Evolutionary conservation across 2,113 vertebrate genomes (phyloP), one percentile per base, ranked within the genome.

Genomic region (Mustela lutreola): DNA sequence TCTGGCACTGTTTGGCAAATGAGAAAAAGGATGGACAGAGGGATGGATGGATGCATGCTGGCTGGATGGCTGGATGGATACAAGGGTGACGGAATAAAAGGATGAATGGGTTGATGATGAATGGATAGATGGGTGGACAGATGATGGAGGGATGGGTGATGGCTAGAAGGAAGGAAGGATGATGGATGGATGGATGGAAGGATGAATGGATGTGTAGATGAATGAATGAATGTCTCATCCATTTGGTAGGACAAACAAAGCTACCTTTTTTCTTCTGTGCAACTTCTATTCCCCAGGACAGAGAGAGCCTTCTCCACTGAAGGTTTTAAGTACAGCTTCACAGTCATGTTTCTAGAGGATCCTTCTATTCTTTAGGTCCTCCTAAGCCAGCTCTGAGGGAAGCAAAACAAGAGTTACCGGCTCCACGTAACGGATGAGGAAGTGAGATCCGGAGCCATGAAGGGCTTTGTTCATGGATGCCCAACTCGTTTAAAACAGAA

Each of bases 321-420:
- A 83, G 12, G 16, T 10, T 10, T 62, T 48, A 62, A 56, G 26
- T 19, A 82, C 45, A 81, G 19, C 62, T 48, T n/a, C 36, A 36
- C 28, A 0, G 1, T 45, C 7, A 45, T 10, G 2, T 58, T 88
- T 78, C 45, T 60, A 79, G 53, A 95, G 8, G 67, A 92, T 15
- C 12, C 26, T n/a, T 71, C 36, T 24, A 11, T 36, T 63, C 11
- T 58, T 65, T 4, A 0, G 14, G 48, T 73, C 2, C 7, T 62
- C 63, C 76, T 42, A 11, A 91, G 85, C 19, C 19, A 45, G 60
- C 22, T 88, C 50, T 33, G 56, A 94, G 67, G 87, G 85, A 84
- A 82, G 53, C 31, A 86, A 65, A 70, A 33, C 42, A 62, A 50
- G 28, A 56, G 24, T 2, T 50, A 70, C 1, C 1, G 45, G 39